Evolutionary conservation across 2,113 vertebrate genomes (phyloP), one percentile per base, ranked within the genome.

Genomic region (Holacanthus passer): DNA sequence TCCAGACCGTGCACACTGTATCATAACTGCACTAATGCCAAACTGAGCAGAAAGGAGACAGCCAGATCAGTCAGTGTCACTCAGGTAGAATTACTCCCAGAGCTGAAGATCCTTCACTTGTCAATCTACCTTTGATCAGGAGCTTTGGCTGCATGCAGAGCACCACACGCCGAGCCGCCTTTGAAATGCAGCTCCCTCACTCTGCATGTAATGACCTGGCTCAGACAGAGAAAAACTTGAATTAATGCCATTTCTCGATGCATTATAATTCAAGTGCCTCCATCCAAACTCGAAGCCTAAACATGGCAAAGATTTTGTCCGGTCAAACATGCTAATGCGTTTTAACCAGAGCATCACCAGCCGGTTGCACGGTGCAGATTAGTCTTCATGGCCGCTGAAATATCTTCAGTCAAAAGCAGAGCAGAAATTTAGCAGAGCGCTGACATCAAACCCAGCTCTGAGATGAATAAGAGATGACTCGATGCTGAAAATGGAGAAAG

Each of bases 21-120:
- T 87, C 89, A 87, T 87, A 85, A 77, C 73, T 32, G 66, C 62
- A 60, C 68, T 79, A 84, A 87, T 69, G 84, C 78, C 67, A 32
- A 64, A 65, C 85, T 31, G 83, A 79, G 85, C 81, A 69, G 82
- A 77, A 52, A 53, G 82, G 79, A 91, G 76, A 67, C 75, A 53
- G 77, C 17, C 77, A 59, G 70, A 91, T 93, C 93, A 90, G 88
- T 90, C 89, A 87, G 48, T 81, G 88, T 84, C 93, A 89, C 74
- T 90, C 82, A 84, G 87, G 79, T 88, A 74, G 83, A 90, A 90
- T 92, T 89, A 89, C 87, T 86, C 79, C 69, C 73, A 59, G 63
- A 78, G 85, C 81, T 82, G 65, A 71, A 80, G 86, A 91, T 87
- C 75, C 70, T 73, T 86, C 83, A 81, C 87, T 87, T 68, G 88